Evolutionary conservation across 2,888 invertebrate genomes (phyloP).

Genomic region (Beris morrisii): DNA sequence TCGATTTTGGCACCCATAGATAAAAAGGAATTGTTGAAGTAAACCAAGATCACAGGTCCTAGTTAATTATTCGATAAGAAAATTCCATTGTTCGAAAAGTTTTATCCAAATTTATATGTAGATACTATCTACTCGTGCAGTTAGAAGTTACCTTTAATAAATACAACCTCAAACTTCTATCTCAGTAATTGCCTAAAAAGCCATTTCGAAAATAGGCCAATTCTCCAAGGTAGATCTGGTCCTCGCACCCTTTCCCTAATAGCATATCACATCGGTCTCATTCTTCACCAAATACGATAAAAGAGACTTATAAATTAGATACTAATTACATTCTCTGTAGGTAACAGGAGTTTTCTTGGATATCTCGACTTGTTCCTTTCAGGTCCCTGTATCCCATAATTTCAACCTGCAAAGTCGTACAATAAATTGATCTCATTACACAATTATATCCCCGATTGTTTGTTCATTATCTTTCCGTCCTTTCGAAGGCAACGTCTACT

Average conservation of each 20-base stretch:
- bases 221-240: too few relatives aligned
- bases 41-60: too few relatives aligned
- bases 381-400: not conserved
- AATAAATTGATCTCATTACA: conserved; percentile 27
- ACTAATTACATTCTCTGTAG: conserved; percentile 12
- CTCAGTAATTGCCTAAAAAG: too few relatives aligned
- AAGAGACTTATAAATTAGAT: conserved; percentile 6
- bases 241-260: not conserved
- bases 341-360: conserved; percentile 5
- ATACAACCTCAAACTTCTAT: too few relatives aligned
- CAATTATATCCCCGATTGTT: conserved; percentile 30
- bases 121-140: too few relatives aligned
- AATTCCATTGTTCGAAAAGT: too few relatives aligned
- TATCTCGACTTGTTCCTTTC: not conserved
- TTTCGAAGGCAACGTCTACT: conserved; percentile 8
- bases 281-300: not conserved
- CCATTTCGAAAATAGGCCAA: too few relatives aligned
- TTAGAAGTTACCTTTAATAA: too few relatives aligned
- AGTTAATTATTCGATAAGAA: too few relatives aligned
- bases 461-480: conserved; percentile 27
- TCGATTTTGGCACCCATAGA: too few relatives aligned
- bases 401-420: conserved; percentile 20
- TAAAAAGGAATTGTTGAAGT: too few relatives aligned
- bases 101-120: too few relatives aligned
- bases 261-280: not conserved